Conservation (phyloP, 64 coral and sea anemone species). For the Stichodactyla mertensii region DNA sequence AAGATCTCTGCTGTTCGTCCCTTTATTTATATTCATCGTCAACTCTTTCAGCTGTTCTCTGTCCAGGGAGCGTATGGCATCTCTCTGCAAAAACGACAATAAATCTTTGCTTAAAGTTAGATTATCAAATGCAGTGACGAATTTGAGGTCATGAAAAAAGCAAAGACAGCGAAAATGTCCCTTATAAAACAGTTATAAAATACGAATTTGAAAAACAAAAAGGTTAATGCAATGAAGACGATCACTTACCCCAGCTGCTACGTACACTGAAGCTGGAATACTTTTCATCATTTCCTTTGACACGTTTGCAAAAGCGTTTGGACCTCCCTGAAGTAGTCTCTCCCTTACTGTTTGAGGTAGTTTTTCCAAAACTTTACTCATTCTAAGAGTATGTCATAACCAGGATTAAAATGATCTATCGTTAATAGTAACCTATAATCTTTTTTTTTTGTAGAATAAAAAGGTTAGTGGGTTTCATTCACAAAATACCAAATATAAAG, state of each 20-base stretch:
- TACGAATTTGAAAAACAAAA: too few species aligned
- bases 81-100: neutral
- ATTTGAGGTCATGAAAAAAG: too few species aligned
- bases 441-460: too few species aligned
- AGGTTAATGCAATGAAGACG: neutral
- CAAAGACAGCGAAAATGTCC: neutral
- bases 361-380: neutral
- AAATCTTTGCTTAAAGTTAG: neutral
- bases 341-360: neutral
- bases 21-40: neutral
- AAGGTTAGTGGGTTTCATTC: too few species aligned
- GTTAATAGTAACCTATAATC: too few species aligned
- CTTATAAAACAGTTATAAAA: neutral
- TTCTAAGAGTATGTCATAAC: neutral
- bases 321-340: neutral
- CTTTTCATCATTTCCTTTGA: neutral
- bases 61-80: slow-evolving; percentile 1
- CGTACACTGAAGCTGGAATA: neutral
- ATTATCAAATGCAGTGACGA: too few species aligned
- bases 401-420: too few species aligned
- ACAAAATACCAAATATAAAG: too few species aligned
- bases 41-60: slow-evolving; percentile 6
- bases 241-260: neutral
- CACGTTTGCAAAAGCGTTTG: neutral
- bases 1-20: neutral